Conservation (phyloP, 2,113 vertebrate genomes). For the Carettochelys insculpta region DNA sequence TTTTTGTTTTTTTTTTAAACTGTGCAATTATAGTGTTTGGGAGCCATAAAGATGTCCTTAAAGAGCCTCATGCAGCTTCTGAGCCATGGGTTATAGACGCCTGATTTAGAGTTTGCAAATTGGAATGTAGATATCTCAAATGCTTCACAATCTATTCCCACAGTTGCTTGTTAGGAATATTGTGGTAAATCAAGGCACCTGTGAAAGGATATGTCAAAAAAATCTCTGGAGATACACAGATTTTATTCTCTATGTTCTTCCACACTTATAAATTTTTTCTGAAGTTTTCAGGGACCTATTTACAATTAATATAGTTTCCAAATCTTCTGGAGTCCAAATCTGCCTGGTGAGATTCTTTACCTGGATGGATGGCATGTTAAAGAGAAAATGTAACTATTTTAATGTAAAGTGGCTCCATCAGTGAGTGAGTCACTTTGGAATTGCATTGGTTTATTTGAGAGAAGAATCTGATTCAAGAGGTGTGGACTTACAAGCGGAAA, state of each 20-base stretch:
- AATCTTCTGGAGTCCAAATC: background rate
- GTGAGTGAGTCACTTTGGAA: background rate
- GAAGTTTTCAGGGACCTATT: background rate
- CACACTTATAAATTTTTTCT: too few species aligned
- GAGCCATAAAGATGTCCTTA: too few species aligned
- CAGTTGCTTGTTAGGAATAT: background rate
- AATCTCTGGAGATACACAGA: background rate
- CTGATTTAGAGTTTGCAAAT: background rate
- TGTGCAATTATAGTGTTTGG: too few species aligned
- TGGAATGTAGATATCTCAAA: background rate
- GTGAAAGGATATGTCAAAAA: background rate
- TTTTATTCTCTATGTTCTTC: background rate
- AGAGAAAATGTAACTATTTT: background rate
- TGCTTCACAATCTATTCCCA: background rate
- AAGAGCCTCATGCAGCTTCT: too few species aligned
- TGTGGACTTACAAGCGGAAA: background rate
- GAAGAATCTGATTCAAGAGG: background rate
- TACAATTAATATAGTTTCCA: background rate
- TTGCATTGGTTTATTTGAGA: fast-evolving
- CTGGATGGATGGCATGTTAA: background rate
- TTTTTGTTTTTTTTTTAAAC: too few species aligned
- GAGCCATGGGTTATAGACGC: too few species aligned
- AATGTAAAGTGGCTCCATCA: background rate
- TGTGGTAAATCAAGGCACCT: background rate
- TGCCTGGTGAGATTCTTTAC: background rate